These are phyloP conservation scores for Elachura formosa DNA, from an alignment of 2,113 vertebrate genomes.

Conservation along the genomic window DNA sequence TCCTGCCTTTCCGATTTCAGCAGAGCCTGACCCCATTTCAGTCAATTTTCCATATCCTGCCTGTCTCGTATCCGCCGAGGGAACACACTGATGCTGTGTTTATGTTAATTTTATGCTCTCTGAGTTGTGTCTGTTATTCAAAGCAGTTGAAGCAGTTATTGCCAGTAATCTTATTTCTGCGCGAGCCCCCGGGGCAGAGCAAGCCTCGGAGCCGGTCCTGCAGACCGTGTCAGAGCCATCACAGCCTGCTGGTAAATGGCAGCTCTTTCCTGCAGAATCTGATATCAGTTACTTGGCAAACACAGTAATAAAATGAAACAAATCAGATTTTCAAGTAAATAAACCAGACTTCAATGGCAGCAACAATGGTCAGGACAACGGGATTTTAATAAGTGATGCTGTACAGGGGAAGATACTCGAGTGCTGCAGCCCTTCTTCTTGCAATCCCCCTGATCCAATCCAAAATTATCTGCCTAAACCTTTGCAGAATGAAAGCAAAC, in stretches of 20 bases:
- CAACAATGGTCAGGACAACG: constrained; percentile 83
- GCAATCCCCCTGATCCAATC: background rate
- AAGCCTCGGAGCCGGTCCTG: constrained; percentile 81
- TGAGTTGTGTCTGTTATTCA: constrained; percentile 89
- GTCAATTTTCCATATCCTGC: constrained; percentile 81
- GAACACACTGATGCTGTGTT: constrained; percentile 79
- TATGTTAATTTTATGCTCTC: constrained; percentile 87
- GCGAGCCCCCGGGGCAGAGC: constrained; percentile 78
- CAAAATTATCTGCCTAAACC: background rate
- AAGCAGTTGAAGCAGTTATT: constrained; percentile 87
- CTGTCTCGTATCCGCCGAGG: constrained; percentile 73
- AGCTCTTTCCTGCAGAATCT: constrained; percentile 82
- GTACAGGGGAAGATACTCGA: constrained; percentile 53
- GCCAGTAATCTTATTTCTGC: constrained; percentile 92
- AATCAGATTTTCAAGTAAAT: constrained; percentile 91
- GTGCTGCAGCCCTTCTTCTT: background rate
- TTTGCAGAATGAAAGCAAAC: background rate
- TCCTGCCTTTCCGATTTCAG: constrained; percentile 71
- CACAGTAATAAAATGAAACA: constrained; percentile 91
- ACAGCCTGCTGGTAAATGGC: constrained; percentile 85
- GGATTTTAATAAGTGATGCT: constrained; percentile 81
- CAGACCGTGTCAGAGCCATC: constrained; percentile 83
- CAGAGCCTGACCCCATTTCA: constrained; percentile 80
- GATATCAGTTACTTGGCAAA: constrained; percentile 85
- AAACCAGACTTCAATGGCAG: constrained; percentile 84